These are phyloP conservation scores for Lepidostoma basale DNA, from an alignment of 1,140 invertebrate genomes.

Conservation along the genomic window DNA sequence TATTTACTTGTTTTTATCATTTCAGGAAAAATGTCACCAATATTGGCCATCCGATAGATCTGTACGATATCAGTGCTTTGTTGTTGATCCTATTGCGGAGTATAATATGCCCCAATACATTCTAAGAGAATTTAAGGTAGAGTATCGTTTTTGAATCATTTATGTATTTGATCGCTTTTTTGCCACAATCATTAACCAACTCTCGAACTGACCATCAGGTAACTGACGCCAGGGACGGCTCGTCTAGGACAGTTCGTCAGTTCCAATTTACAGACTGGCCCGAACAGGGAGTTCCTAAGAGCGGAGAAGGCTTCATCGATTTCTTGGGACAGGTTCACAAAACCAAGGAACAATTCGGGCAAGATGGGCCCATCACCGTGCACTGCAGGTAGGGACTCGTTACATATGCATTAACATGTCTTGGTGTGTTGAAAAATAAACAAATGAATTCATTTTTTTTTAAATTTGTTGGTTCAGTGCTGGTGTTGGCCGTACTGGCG, in stretches of 20 bases:
- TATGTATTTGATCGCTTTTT: neutral
- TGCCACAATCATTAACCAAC: neutral
- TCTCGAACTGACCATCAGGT: conserved; percentile 58
- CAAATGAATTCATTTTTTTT: no score
- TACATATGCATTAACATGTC: neutral
- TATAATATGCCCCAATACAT: conserved; percentile 99
- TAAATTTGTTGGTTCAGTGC: conserved; percentile 70
- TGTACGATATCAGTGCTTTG: conserved; percentile 94
- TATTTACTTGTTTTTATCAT: conserved; percentile 17
- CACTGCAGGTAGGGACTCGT: conserved; percentile 83
- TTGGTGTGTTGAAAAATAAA: no score
- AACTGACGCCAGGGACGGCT: conserved; percentile 90
- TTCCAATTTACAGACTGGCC: conserved; percentile 99
- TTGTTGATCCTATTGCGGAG: conserved; percentile 98
- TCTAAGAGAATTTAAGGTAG: conserved; percentile 94
- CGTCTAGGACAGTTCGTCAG: conserved; percentile 94
- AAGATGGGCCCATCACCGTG: conserved; percentile 98
- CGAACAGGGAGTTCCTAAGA: conserved; percentile 96
- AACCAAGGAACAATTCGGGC: conserved; percentile 99
- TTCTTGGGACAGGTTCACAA: conserved; percentile 99
- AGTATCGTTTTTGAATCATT: neutral
- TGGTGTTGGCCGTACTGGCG: conserved; percentile 95
- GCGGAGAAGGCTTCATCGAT: conserved; percentile 97
- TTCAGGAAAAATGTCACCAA: conserved; percentile 95
- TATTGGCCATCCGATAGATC: conserved; percentile 99